These are phyloP conservation scores for Micromys minutus DNA, from an alignment of 2,113 vertebrate species.

Conservation along the genomic window DNA sequence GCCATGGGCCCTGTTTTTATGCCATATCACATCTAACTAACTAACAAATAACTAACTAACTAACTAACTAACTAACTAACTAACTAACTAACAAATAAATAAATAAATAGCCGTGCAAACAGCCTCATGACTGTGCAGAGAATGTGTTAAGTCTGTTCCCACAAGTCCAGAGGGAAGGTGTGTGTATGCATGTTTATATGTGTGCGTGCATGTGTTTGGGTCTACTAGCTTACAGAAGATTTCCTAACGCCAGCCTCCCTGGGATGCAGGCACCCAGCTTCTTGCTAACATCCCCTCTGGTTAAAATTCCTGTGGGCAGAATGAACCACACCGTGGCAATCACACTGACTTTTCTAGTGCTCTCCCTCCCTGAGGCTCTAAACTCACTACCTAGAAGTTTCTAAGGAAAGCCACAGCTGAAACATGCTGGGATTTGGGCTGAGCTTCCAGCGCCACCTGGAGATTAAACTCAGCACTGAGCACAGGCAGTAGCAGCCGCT, in stretches of 20 bases:
- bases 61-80: too few species aligned
- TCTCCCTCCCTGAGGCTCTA: background rate
- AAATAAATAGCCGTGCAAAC: too few species aligned
- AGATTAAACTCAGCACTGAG: background rate
- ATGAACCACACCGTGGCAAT: accelerated
- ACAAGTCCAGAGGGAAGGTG: background rate
- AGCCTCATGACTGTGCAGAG: background rate
- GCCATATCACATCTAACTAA: background rate
- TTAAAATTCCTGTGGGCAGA: background rate
- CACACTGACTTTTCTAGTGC: background rate
- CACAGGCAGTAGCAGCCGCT: background rate
- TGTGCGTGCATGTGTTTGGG: background rate
- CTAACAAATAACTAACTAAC: too few species aligned
- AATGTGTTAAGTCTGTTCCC: background rate
- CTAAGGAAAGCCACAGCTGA: background rate
- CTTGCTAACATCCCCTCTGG: background rate
- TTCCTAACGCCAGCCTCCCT: background rate
- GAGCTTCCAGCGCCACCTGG: background rate
- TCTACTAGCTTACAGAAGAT: background rate
- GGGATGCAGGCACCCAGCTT: background rate
- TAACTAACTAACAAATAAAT: too few species aligned
- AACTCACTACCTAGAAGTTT: background rate
- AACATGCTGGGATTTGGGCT: background rate
- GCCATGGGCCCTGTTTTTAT: background rate
- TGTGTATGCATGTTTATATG: background rate